Percentiles rank a stretch among this genome's conserved stretches.
Evolutionary conservation across 1,140 invertebrate species (phyloP).

Genomic region (Melanaphis sacchari): DNA sequence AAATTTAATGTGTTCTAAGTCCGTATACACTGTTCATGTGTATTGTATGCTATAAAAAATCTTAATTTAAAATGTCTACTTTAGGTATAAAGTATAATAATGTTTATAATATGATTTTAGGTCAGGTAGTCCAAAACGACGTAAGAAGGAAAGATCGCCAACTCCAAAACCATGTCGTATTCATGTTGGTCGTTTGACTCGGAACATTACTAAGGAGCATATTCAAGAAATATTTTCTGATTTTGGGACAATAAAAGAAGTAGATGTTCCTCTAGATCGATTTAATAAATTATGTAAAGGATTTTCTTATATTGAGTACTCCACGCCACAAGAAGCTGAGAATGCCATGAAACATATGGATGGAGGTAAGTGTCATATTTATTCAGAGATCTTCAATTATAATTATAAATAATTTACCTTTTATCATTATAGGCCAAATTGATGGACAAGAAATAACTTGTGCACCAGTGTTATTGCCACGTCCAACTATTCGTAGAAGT

Average conservation of each 20-base stretch:
- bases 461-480: constrained; percentile 83
- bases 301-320: constrained; percentile 95
- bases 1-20: too few species aligned
- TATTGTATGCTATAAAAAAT: too few species aligned
- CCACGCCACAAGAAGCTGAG: constrained; percentile 92
- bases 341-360: constrained; percentile 99
- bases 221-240: constrained; percentile 93
- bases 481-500: constrained; percentile 70
- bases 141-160: constrained; percentile 79
- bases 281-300: constrained; percentile 86
- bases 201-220: constrained; percentile 93
- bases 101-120: constrained; percentile 63
- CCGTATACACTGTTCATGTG: too few species aligned
- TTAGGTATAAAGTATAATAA: neutral
- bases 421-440: constrained; percentile 71
- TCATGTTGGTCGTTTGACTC: constrained; percentile 88
- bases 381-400: neutral
- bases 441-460: constrained; percentile 94
- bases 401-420: neutral
- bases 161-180: constrained; percentile 88
- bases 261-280: constrained; percentile 89
- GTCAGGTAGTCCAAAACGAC: constrained; percentile 67
- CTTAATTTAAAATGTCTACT: too few species aligned
- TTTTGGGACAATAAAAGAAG: constrained; percentile 88
- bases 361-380: constrained; percentile 72